Evolutionary conservation across 2,888 invertebrate species (phyloP).

Genomic region (Cheilosia scutellata): DNA sequence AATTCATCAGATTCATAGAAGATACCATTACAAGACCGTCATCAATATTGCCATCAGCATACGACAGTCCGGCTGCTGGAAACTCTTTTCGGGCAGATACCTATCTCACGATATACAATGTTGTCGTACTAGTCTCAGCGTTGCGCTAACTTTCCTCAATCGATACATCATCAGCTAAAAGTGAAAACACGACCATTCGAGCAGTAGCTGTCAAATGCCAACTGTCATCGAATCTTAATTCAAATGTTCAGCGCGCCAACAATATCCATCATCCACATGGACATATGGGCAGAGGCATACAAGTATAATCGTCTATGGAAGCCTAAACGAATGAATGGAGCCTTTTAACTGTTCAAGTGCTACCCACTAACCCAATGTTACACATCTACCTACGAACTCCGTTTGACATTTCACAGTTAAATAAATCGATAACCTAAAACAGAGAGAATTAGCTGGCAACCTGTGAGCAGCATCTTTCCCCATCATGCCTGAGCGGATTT

Average conservation of each 20-base stretch:
- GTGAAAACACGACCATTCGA: constrained; percentile 66
- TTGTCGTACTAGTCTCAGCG: constrained; percentile 5
- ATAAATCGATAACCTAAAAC: constrained; percentile 58
- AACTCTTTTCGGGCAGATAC: constrained; percentile 46
- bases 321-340: constrained; percentile 64
- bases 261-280: constrained; percentile 63
- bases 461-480: neutral
- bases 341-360: constrained; percentile 63
- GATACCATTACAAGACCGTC: constrained; percentile 54
- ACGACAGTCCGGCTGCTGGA: constrained; percentile 32
- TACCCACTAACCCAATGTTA: constrained; percentile 72
- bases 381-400: constrained; percentile 63
- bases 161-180: constrained; percentile 70
- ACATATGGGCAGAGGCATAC: too few species aligned
- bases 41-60: constrained; percentile 58
- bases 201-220: constrained; percentile 70
- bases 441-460: constrained; percentile 42
- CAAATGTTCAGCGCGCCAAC: constrained; percentile 65
- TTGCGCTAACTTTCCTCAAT: constrained; percentile 54
- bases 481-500: constrained; percentile 3
- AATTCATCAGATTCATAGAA: constrained; percentile 56
- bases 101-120: constrained; percentile 26
- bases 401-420: constrained; percentile 65
- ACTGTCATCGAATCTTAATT: constrained; percentile 66
- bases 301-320: constrained; percentile 15